Evolutionary conservation across 2,113 vertebrate genomes (phyloP), one percentile per base, ranked within the genome.

Genomic region (Capreolus pygargus): DNA sequence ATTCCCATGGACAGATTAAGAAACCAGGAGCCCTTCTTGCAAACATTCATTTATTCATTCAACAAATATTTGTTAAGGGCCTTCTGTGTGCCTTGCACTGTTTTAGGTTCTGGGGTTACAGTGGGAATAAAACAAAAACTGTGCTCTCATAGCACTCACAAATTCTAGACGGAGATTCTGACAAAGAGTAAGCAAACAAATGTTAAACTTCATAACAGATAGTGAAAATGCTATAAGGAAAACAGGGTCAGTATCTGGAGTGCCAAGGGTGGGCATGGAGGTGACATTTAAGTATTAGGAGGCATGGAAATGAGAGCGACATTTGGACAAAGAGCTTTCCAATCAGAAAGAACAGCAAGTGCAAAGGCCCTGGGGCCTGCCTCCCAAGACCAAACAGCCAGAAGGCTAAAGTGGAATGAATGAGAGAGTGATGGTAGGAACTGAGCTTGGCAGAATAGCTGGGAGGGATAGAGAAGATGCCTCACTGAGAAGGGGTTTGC

Each of bases 361-460:
- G 28, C 86, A 79, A 87, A n/a, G 82, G 86, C 36, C 88, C 86
- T 16, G 67, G 87, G 81, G 33, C 76, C 55, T 33, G 61, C 79
- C 36, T 33, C 30, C 3, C 0, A 1, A 33, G 15, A 2, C 64
- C 55, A 39, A n/a, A n/a, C 33, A 92, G 57, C 78, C 52, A 52
- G 39, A 79, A 52, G 85, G 45, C 45, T 85, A 28, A 25, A 15
- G 39, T 2, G 27, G 70, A 82, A 15, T 23, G 30, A 55, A 50
- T 8, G 39, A 61, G n/a, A 33, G 67, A 39, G 67, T 45, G 25
- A 83, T 30, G 43, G 10, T 5, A 55, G 52, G 82, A 79, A 25
- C 23, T n/a, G 82, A 88, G 27, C 19, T 30, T 17, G 33, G 16
- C n/a, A 27, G 19, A 16, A 3, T 28, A 52, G 43, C 50, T 76